Conservation (phyloP, 1,140 invertebrate species). For the Papilio helenus region DNA sequence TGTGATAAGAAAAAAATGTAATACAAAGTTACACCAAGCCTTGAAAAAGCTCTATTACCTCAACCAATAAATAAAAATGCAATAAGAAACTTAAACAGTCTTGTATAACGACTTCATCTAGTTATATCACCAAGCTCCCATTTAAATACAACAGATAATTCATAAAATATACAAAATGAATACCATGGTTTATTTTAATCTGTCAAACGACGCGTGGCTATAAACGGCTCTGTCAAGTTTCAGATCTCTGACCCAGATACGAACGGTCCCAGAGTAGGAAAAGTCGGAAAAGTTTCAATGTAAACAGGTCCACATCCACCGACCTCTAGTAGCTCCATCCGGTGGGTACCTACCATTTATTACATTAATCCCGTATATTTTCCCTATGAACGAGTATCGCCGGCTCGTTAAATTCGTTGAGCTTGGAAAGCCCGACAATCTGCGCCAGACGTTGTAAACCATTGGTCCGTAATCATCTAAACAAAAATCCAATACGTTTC, state of each 20-base stretch:
- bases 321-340: slow-evolving; percentile 43
- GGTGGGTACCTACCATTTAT: slow-evolving; percentile 48
- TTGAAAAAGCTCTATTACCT: too few relatives aligned
- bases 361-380: slow-evolving; percentile 57
- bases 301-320: slow-evolving; percentile 39
- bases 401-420: slow-evolving; percentile 59
- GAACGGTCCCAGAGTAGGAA: slow-evolving; percentile 42
- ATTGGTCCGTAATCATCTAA: not conserved
- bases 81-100: too few relatives aligned
- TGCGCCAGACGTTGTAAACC: slow-evolving; percentile 37
- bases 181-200: not conserved
- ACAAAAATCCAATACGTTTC: not conserved
- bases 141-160: not conserved
- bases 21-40: too few relatives aligned
- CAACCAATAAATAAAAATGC: too few relatives aligned
- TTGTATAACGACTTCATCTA: too few relatives aligned
- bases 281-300: slow-evolving; percentile 51
- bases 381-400: slow-evolving; percentile 46
- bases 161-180: not conserved
- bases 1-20: too few relatives aligned
- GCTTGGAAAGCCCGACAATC: slow-evolving; percentile 66
- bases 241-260: slow-evolving; percentile 32
- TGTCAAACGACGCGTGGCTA: not conserved
- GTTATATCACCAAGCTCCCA: too few relatives aligned
- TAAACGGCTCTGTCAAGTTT: slow-evolving; percentile 26